Evolutionary conservation across 2,888 invertebrate genomes (phyloP), one percentile per base, ranked within the genome.

Genomic region (Julus scanicus): DNA sequence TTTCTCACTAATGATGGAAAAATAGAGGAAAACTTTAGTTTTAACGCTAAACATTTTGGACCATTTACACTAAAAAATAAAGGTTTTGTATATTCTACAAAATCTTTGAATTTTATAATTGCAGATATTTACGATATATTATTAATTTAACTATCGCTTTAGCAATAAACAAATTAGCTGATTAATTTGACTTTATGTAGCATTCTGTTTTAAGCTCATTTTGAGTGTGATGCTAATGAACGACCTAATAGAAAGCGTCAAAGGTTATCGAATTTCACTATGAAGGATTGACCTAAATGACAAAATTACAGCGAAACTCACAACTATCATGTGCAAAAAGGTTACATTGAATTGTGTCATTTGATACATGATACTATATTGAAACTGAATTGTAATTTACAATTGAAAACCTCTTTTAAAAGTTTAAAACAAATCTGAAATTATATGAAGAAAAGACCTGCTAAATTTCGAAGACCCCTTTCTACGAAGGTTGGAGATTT

Each of bases 211-310:
- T 17, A 63, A n/a, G n/a, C 63, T n/a, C n/a, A 71, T 71, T 71
- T 71, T 71, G 53, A 71, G 71, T 20, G 17, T 71, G 29, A 71
- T 71, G 71, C 6, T 71, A 71, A 71, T 71, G 71, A 71, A 71
- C 71, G 71, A 71, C 71, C 20, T 71, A 29, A 29, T 17, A n/a
- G 13, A 71, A 20, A 71, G 29, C 71, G 29, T 71, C 29, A 29
- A 71, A 71, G 71, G 71, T 71, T 71, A 71, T 71, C 71, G 71
- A 71, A 71, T 71, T 71, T 71, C 71, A 29, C 71, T 29, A 20
- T 71, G 71, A 71, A 71, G 20, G 71, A 4, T 6, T 71, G 71
- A 71, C 71, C 71, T 71, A 71, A 71, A 71, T 71, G 29, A 9
- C 9, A 71, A 29, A 29, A 29, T 53, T 71, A 71, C 29, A 71